These are phyloP conservation scores for Bicyclus anynana DNA, from an alignment of 1,140 invertebrate genomes.

Conservation along the genomic window DNA sequence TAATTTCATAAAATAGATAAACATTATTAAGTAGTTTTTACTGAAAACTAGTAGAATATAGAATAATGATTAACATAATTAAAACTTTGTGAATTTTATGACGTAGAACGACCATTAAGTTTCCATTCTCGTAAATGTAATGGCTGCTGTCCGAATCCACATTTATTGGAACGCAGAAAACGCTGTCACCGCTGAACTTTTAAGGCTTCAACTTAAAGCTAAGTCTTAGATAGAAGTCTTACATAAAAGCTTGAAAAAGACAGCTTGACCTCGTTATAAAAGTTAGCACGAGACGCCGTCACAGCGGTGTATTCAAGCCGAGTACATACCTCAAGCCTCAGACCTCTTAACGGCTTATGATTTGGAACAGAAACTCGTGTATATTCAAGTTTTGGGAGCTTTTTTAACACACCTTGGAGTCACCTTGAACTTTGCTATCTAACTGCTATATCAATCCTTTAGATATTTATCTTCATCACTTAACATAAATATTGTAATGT, in stretches of 20 bases:
- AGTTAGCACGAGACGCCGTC: conserved; percentile 9
- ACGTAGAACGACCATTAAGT: background rate
- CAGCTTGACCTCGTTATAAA: conserved; percentile 24
- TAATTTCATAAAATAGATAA: no score
- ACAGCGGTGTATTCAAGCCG: conserved; percentile 17
- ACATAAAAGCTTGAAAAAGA: conserved; percentile 25
- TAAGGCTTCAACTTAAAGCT: conserved; percentile 10
- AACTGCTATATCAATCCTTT: background rate
- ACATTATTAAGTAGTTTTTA: no score
- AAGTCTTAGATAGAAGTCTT: conserved; percentile 13
- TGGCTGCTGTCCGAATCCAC: background rate
- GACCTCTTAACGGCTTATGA: conserved; percentile 9
- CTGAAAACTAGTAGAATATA: no score
- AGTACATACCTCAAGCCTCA: background rate
- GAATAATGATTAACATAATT: no score
- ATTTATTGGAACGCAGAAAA: background rate
- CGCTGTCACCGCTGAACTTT: background rate
- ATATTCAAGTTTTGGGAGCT: background rate
- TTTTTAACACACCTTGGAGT: background rate
- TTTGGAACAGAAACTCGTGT: conserved; percentile 2
- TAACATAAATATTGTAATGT: no score
- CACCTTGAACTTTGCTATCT: background rate
- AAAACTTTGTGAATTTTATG: no score
- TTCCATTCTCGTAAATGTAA: background rate
- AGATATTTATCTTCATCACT: background rate